Percentiles rank a stretch among this genome's conserved stretches.
Conservation (phyloP, 1,140 invertebrate genomes). For the Drosophila watanabei region DNA sequence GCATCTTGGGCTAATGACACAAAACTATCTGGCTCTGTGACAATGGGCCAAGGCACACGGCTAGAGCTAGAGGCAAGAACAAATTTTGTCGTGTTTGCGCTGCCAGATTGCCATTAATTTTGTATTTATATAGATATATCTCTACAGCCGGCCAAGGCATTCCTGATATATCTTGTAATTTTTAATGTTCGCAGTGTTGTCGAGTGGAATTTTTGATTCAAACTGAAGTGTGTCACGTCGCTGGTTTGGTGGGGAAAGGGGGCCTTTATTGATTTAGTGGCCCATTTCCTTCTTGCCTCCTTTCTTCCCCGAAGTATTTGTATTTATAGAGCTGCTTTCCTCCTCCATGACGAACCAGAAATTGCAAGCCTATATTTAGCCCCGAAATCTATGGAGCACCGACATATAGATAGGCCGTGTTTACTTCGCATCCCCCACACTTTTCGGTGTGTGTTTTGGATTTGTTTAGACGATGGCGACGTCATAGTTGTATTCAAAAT, state of each 20-base stretch:
- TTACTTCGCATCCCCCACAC: slow-evolving; percentile 44
- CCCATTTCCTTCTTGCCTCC: slow-evolving; percentile 34
- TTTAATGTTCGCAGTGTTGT: slow-evolving; percentile 78
- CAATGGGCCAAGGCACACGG: slow-evolving; percentile 57
- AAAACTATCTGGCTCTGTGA: slow-evolving; percentile 45
- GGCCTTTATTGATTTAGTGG: slow-evolving; percentile 61
- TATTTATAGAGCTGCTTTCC: slow-evolving; percentile 33
- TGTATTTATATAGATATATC: slow-evolving; percentile 51
- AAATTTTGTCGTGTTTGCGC: slow-evolving; percentile 77
- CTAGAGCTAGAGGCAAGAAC: slow-evolving; percentile 52
- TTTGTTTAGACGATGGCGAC: slow-evolving; percentile 51
- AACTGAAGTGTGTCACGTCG: slow-evolving; percentile 72
- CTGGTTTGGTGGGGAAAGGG: slow-evolving; percentile 8
- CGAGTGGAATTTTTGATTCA: slow-evolving; percentile 30
- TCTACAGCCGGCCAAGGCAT: slow-evolving; percentile 27
- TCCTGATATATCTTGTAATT: slow-evolving; percentile 77
- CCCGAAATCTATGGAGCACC: slow-evolving; percentile 28
- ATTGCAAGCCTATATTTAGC: slow-evolving; percentile 62
- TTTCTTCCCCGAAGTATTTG: slow-evolving; percentile 17
- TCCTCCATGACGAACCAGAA: slow-evolving; percentile 61
- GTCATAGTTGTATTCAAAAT: slow-evolving; percentile 69
- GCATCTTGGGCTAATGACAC: slow-evolving; percentile 57
- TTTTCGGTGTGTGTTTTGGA: slow-evolving; percentile 40
- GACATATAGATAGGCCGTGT: slow-evolving; percentile 60
- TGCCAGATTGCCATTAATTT: slow-evolving; percentile 79